phyloP scores from a whole-genome alignment of 1,140 invertebrate genomes.

The Aphelenchoides avenae region DNA sequence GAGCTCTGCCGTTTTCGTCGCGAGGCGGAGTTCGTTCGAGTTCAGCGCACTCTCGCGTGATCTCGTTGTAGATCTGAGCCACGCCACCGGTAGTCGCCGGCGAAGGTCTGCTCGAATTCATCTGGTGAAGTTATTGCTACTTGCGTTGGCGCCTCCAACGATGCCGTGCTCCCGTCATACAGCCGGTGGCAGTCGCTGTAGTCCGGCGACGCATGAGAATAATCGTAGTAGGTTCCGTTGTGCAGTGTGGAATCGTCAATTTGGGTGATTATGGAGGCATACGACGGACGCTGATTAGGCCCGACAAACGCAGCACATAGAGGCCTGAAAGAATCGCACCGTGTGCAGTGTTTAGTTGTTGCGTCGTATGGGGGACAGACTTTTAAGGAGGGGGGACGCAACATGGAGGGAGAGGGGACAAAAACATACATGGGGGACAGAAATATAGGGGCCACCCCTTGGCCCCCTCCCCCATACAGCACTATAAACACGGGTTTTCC shows the following conservation, averaged over 20 bases:
- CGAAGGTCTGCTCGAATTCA: constrained; percentile 15
- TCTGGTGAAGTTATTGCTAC: constrained; percentile 1
- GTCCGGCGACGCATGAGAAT: constrained; percentile 1
- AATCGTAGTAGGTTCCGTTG: neutral
- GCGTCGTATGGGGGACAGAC: no score
- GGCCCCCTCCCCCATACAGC: no score
- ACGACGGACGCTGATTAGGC: constrained; percentile 22
- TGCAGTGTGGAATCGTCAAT: constrained; percentile 4
- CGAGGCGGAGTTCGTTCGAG: constrained; percentile 21
- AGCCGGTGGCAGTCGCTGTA: constrained; percentile 11
- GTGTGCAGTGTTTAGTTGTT: no score
- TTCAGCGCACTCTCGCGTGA: constrained; percentile 37
- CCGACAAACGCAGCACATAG: constrained; percentile 41
- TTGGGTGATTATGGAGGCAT: constrained; percentile 9
- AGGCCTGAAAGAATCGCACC: no score
- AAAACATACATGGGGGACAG: no score
- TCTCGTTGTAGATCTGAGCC: constrained; percentile 35
- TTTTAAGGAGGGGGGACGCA: no score
- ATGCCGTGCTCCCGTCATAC: constrained; percentile 6
- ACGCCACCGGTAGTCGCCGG: constrained; percentile 20
- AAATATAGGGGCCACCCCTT: no score
- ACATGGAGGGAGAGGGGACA: no score
- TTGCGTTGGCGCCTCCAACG: neutral
- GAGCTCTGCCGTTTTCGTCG: neutral
- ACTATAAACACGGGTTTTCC: no score